Base-by-base conservation (phyloP, 64 coral and sea anemone genomes). In the Montipora capricornis region DNA sequence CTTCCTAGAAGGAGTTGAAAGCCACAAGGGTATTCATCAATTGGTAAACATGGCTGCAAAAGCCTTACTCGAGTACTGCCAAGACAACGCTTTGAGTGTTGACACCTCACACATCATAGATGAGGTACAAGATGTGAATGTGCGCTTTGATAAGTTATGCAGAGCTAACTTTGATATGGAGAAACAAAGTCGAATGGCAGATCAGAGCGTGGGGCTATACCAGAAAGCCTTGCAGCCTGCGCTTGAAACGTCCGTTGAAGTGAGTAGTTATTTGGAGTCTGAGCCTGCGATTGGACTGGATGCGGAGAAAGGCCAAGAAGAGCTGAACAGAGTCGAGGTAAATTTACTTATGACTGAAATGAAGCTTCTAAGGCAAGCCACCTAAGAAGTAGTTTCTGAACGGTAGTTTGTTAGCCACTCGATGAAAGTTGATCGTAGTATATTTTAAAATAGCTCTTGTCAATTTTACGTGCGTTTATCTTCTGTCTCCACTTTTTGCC, bases 231-330 rank as follows among this genome's bases (percentile, higher is more conserved):
- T 97, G 49, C 84, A 97, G 10, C 96, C 96, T 10, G 91, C 87
- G 0, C 81, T 91, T 44, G 76, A 92, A 62, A 92, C 89, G 12
- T 80, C 94, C 59, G 89, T 89, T 58, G 77, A 81, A 77, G 74
- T 94, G 4, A 93, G 95, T 26, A 87, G 68, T 13, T 97, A 87
- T 73, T 88, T 97, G 15, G 96, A 97, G 24, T 97, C 69, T 20
- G 96, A 97, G 69, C 90, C 95, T 8, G 61, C 81, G 26, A 89
- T 97, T 57, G 96, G 96, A 49, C 76, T 97, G 58, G 93, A 97
- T 29, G 73, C 88, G 9, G 96, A 89, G 44, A 94, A 97, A 81
- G 93, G 96, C 29, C 92, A 92, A 89, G 96, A 94, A 17, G 96
- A 97, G 19, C 15, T 97, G 8, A 76, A 81, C 51, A 84, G 73